Evolutionary conservation across 2,113 vertebrate genomes (phyloP).

Genomic region (Periophthalmus modestus): DNA sequence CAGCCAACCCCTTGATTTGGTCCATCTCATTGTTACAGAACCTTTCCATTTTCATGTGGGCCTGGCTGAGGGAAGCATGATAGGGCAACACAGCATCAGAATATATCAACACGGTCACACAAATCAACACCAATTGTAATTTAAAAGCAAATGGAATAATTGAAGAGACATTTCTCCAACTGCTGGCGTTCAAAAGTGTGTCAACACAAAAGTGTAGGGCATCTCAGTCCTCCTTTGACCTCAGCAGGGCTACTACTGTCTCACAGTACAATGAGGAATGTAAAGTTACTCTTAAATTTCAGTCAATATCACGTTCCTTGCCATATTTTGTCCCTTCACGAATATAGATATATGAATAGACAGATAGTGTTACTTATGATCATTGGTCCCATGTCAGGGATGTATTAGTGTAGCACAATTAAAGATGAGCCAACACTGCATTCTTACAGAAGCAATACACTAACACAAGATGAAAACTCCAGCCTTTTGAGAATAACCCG

Average conservation of each 20-base stretch:
- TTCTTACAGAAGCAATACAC: slow-evolving; percentile 62
- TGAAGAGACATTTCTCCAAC: slow-evolving; percentile 44
- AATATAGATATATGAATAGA: not conserved
- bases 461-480: slow-evolving; percentile 37
- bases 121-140: slow-evolving; percentile 59
- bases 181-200: slow-evolving; percentile 37
- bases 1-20: slow-evolving; percentile 48
- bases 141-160: slow-evolving; percentile 67
- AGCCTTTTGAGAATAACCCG: slow-evolving; percentile 30
- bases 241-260: slow-evolving; percentile 39
- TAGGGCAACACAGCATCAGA: slow-evolving; percentile 59
- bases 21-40: slow-evolving; percentile 35
- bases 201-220: slow-evolving; percentile 43
- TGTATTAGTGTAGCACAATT: slow-evolving; percentile 30
- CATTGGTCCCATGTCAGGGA: slow-evolving; percentile 40
- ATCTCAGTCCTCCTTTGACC: slow-evolving; percentile 8
- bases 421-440: slow-evolving; percentile 28
- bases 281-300: slow-evolving; percentile 2
- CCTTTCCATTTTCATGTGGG: slow-evolving; percentile 16
- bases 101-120: slow-evolving; percentile 66
- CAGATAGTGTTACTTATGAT: slow-evolving; percentile 15
- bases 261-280: slow-evolving; percentile 24
- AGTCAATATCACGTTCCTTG: not conserved
- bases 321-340: slow-evolving; percentile 10
- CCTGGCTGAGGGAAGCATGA: slow-evolving; percentile 31